Percentiles rank a stretch among this genome's conserved stretches.
These are phyloP conservation scores for Phymatocera aterrima DNA, from an alignment of 2,888 invertebrate species.

Conservation along the genomic window DNA sequence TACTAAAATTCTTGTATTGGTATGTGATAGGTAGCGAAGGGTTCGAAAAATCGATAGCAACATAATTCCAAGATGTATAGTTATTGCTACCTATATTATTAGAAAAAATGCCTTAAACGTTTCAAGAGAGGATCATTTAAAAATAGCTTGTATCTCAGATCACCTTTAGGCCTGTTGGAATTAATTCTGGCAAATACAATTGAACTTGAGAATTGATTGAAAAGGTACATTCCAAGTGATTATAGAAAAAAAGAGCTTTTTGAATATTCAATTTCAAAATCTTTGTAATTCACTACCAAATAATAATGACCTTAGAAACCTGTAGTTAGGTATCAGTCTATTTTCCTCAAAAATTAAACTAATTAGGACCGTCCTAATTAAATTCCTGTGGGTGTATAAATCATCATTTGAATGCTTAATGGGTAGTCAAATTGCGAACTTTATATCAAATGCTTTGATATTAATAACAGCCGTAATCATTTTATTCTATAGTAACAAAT, in stretches of 20 bases:
- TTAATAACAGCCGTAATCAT: background rate
- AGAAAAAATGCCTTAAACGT: background rate
- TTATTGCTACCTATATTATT: background rate
- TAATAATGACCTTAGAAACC: background rate
- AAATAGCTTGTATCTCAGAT: constrained; percentile 3
- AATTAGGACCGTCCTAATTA: too few species aligned
- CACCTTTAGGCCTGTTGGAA: background rate
- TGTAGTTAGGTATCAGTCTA: too few species aligned
- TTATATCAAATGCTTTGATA: background rate
- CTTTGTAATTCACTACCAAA: background rate
- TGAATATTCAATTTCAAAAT: background rate
- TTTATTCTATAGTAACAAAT: background rate
- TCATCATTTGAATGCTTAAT: background rate
- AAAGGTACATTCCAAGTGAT: background rate
- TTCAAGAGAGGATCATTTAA: constrained; percentile 1
- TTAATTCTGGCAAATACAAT: background rate
- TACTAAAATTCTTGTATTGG: constrained; percentile 9
- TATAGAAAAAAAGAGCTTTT: background rate
- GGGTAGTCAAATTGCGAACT: constrained; percentile 14
- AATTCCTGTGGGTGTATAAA: background rate
- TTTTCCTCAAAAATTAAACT: too few species aligned
- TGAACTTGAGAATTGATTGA: constrained; percentile 5
- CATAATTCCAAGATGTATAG: constrained; percentile 8
- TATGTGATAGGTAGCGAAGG: constrained; percentile 14
- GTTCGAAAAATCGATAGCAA: constrained; percentile 18